Evolutionary conservation across 2,113 vertebrate species (phyloP), one percentile per base, ranked within the genome.

Genomic region (Platysternon megacephalum): DNA sequence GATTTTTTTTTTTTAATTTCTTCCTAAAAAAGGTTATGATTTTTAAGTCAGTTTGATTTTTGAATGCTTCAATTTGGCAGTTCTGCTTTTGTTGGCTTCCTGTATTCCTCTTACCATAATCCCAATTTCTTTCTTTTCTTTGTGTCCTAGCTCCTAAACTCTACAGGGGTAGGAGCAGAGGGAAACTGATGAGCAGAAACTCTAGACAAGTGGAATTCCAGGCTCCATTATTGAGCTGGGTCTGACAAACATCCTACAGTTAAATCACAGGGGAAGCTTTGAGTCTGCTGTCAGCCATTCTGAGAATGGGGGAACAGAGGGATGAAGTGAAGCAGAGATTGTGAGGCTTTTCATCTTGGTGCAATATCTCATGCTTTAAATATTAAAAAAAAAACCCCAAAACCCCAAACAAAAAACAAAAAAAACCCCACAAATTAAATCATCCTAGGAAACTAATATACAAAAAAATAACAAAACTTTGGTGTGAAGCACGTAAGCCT

Each of bases 101-200:
- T 26, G 74, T 92, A 96, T 93, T 91, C 84, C 82, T 44, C n/a
- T 55, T 87, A 85, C 56, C 82, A n/a, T 14, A 68, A 72, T 83
- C 14, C 82, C 85, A 89, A 88, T 81, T 84, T 89, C 0, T 81
- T 7, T 78, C 44, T 56, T 96, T 88, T 89, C 32, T 87, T 88
- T 42, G 8, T 55, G 16, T 21, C 19, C 0, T 2, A 93, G 96
- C 68, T 46, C 93, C 79, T 84, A 87, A 84, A 79, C 76, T 42
- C 76, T 89, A 35, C 48, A 52, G 85, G 55, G 84, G 76, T 91
- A 68, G 72, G 55, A 93, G 5, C 82, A 84, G 84, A 42, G 5
- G 53, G 68, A 94, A 48, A n/a, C 35, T 68, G 6, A 68, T 68
- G 35, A 68, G 35, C 35, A n/a, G 14, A 68, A 21, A 68, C 14